phyloP scores from a whole-genome alignment of 2,888 invertebrate genomes.

The Euclidia mi region DNA sequence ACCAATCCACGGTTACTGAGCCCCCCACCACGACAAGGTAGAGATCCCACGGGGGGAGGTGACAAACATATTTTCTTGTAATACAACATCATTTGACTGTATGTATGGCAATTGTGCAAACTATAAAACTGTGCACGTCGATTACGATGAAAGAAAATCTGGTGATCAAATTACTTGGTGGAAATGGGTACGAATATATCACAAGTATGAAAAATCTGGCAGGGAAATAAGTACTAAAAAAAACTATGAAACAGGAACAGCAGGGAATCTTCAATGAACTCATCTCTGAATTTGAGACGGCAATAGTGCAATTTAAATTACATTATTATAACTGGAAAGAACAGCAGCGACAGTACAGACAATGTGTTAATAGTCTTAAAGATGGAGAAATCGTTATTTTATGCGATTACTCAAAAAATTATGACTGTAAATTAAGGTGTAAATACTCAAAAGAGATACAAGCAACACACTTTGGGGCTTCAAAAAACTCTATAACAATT shows the following conservation, averaged over 20 bases:
- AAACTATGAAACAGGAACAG: constrained; percentile 10
- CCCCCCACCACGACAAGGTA: too few species aligned
- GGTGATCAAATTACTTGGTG: too few species aligned
- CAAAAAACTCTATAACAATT: constrained; percentile 39
- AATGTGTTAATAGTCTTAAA: constrained; percentile 14
- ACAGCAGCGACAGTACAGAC: constrained; percentile 21
- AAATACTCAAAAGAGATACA: constrained; percentile 40
- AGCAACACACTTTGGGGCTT: constrained; percentile 48
- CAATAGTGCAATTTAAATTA: constrained; percentile 18
- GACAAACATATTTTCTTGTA: background rate
- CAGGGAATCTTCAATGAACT: constrained; percentile 3
- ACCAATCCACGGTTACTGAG: too few species aligned
- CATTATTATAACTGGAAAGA: constrained; percentile 24
- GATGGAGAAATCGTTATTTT: constrained; percentile 21
- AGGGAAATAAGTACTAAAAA: constrained; percentile 7
- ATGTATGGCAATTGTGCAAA: too few species aligned
- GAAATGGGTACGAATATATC: too few species aligned
- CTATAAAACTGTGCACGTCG: too few species aligned
- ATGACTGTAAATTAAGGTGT: constrained; percentile 35
- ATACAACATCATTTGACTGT: background rate
- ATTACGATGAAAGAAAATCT: too few species aligned
- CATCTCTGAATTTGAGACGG: constrained; percentile 13
- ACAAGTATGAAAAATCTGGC: background rate
- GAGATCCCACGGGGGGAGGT: background rate
- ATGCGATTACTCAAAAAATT: constrained; percentile 53